phyloP scores from a whole-genome alignment of 1,140 invertebrate species.

The Lysiphlebus fabarum region DNA sequence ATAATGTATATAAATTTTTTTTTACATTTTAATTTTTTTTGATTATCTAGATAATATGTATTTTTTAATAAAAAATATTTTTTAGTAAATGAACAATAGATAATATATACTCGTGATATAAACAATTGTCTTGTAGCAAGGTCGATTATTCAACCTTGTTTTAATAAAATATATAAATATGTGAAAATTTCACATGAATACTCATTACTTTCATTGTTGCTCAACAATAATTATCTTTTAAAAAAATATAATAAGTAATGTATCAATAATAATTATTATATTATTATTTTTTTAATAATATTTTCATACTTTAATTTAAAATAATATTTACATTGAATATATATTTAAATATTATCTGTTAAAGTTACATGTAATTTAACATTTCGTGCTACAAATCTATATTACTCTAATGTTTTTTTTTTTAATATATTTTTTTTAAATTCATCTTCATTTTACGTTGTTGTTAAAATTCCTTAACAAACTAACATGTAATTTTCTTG shows the following conservation, averaged over 20 bases:
- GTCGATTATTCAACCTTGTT: conserved; percentile 9
- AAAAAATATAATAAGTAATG: conserved; percentile 1
- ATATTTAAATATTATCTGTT: no score
- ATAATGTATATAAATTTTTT: not conserved
- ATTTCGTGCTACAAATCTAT: not conserved
- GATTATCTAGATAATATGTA: no score
- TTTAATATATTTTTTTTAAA: not conserved
- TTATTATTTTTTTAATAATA: not conserved
- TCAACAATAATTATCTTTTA: no score
- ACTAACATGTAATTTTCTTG: not conserved
- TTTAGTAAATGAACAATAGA: no score
- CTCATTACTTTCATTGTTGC: no score
- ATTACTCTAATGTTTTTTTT: not conserved
- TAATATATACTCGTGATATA: no score
- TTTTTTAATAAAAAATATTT: no score
- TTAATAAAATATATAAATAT: no score
- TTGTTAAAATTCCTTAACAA: conserved; percentile 1
- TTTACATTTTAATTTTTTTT: not conserved
- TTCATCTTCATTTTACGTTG: not conserved
- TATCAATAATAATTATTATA: not conserved
- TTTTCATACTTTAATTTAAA: not conserved
- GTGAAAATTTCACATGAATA: no score
- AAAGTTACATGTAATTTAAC: no score
- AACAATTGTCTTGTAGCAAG: conserved; percentile 10
- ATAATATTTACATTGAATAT: not conserved